These are phyloP conservation scores for Merodon equestris DNA, from an alignment of 2,888 invertebrate genomes.

Conservation along the genomic window DNA sequence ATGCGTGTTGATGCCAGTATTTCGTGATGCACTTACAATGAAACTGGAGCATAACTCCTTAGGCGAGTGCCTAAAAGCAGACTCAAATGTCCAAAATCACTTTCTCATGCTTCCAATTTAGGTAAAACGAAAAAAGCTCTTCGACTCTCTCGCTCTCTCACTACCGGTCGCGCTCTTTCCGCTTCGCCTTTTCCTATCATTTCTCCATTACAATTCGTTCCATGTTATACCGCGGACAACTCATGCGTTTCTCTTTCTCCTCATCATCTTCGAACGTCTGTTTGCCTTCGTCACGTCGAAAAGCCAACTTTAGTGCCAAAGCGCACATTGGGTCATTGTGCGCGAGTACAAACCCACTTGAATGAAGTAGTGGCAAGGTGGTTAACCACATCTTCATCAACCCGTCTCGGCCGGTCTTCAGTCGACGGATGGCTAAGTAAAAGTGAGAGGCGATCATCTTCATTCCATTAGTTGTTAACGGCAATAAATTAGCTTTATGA, in stretches of 20 bases:
- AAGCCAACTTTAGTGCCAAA: conserved; percentile 21
- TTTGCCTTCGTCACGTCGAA: conserved; percentile 48
- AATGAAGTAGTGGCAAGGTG: background rate
- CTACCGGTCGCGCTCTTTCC: background rate
- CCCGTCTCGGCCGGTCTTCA: background rate
- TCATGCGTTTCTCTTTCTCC: conserved; percentile 8
- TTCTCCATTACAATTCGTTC: conserved; percentile 17
- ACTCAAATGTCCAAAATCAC: conserved; percentile 13
- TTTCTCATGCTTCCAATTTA: background rate
- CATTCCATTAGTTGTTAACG: conserved; percentile 54
- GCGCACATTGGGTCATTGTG: conserved; percentile 49
- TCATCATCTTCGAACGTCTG: conserved; percentile 7
- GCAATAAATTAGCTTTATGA: conserved; percentile 50
- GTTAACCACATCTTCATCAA: conserved; percentile 19
- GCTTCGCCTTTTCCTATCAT: conserved; percentile 28
- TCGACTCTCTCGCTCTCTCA: conserved; percentile 13
- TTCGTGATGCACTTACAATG: no score
- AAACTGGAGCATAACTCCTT: conserved; percentile 13
- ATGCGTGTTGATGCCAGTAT: no score
- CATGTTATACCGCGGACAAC: background rate
- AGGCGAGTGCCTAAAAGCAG: conserved; percentile 52
- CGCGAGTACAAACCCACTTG: conserved; percentile 22
- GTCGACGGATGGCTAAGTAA: background rate
- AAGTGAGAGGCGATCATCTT: conserved; percentile 53
- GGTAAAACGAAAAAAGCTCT: conserved; percentile 41